Evolutionary conservation across 2,797 vertebrate genomes (phyloP), one percentile per base, ranked within the genome.

Genomic region (Coranthus polyacanthus): DNA sequence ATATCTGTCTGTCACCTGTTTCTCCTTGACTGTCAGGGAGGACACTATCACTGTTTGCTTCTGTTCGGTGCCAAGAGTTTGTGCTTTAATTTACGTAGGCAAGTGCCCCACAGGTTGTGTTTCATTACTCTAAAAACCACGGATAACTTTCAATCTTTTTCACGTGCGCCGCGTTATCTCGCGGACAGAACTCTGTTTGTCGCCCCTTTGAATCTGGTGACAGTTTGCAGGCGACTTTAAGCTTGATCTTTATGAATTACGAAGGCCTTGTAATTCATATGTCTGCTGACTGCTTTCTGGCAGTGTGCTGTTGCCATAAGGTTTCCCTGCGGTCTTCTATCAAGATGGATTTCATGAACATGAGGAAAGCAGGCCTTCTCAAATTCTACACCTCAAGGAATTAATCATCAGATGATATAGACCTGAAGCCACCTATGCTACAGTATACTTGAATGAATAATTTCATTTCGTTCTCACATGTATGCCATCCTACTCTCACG

Each of bases 301-400:
- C 62, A 64, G 11, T 16, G 51, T 15, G 36, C 21, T 55, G 45
- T 11, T 29, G 65, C 61, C 68, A 49, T 51, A 37, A 78, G 63
- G 64, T 79, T 20, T 80, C 68, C 68, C 72, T 68, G 26, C 24
- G 63, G 68, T 59, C 57, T 49, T 78, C 44, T 50, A 41, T 74
- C 74, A 49, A 83, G 88, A 88, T 91, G 78, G 79, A 88, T 89
- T 90, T 90, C 88, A 90, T 74, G 83, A 77, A 87, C 72, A 58
- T 32, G 64, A 84, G 83, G 72, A 79, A 81, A 75, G 64, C 72
- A 1, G 59, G 53, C 75, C 84, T 63, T 90, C 90, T 91, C 85
- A 79, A 78, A 52, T 90, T 88, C 68, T 68, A 47, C 79, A 84
- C 78, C 78, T 78, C 76, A 56, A 42, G 62, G 67, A 72, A 81